Evolutionary conservation across 1,140 invertebrate species (phyloP), one percentile per base, ranked within the genome.

Genomic region (Drosophila subpulchrella): DNA sequence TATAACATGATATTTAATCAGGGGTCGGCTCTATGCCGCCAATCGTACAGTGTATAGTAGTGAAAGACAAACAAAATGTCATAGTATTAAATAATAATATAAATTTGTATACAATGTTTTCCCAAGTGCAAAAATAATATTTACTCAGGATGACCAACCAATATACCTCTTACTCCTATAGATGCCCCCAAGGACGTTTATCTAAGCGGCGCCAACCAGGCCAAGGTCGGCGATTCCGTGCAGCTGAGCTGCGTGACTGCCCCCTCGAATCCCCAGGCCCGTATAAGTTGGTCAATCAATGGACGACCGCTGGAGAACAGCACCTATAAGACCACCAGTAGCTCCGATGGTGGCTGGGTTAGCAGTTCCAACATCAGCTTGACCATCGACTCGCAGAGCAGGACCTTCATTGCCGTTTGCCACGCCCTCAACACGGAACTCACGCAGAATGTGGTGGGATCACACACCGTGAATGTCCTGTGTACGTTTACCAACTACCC

Each of bases 231-330:
- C 2, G 96, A 98, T 67, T 93, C 94, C 32, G 96, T 98, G 8
- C 95, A 96, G n/a, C 93, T 98, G 63, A 96, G 94, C 50, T 99
- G 98, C 93, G 95, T 95, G n/a, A 97, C 97, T 0, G 96, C 97
- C 46, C 96, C 97, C 66, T 97, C 97, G 51, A 99, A 99, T 93
- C 98, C 98, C 0, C 94, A 96, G 1, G 96, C 98, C 0, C 96
- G 97, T 62, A 96, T 99, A 53, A 97, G 96, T 58, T 99, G 97
- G 97, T 95, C 96, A 58, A 95, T 97, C 13, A 95, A 95, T 54
- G 97, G 97, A 15, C 94, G 95, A 55, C 95, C 95, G 51, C 93
- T 96, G 50, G 94, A 93, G 73, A 95, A 95, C 73, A 94, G 94
- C 53, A 95, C 94, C n/a, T 94, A 93, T 27, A 94, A 94, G 81